Conservation (phyloP, 1,140 invertebrate genomes). For the Calliopsis andreniformis region DNA sequence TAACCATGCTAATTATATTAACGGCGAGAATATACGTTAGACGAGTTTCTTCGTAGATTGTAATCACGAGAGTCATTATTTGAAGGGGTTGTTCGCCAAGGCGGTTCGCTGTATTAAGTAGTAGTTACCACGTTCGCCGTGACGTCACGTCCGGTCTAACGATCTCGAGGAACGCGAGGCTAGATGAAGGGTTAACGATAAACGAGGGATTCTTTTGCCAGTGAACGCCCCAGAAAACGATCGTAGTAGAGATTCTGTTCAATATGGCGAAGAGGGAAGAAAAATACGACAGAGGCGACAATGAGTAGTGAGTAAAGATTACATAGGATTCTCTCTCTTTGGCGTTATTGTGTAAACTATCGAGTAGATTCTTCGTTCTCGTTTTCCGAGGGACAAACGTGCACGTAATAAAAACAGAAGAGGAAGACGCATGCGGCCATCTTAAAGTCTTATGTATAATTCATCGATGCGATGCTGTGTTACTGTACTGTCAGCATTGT, state of each 20-base stretch:
- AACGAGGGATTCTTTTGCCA: constrained; percentile 45
- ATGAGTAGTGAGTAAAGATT: constrained; percentile 48
- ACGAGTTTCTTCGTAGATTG: constrained; percentile 6
- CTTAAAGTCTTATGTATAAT: constrained; percentile 58
- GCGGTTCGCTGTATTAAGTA: neutral
- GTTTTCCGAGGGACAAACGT: constrained; percentile 55
- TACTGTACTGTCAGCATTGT: constrained; percentile 74
- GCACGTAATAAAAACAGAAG: constrained; percentile 53
- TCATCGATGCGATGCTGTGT: constrained; percentile 66
- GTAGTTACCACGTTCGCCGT: neutral
- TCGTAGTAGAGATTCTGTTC: constrained; percentile 45
- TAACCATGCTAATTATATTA: neutral
- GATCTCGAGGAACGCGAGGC: neutral
- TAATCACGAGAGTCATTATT: neutral
- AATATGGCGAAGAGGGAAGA: constrained; percentile 9
- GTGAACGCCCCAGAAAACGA: constrained; percentile 17
- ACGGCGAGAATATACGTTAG: neutral
- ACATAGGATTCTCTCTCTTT: constrained; percentile 61
- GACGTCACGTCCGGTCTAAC: neutral
- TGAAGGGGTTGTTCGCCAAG: too few relatives aligned
- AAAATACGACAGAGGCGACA: constrained; percentile 25
- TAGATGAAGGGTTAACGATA: constrained; percentile 7
- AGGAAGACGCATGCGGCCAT: constrained; percentile 61
- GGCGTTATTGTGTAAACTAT: constrained; percentile 61
- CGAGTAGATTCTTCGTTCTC: constrained; percentile 50